Evolutionary conservation across 2,113 vertebrate genomes (phyloP).

Genomic region (Proteles cristata): DNA sequence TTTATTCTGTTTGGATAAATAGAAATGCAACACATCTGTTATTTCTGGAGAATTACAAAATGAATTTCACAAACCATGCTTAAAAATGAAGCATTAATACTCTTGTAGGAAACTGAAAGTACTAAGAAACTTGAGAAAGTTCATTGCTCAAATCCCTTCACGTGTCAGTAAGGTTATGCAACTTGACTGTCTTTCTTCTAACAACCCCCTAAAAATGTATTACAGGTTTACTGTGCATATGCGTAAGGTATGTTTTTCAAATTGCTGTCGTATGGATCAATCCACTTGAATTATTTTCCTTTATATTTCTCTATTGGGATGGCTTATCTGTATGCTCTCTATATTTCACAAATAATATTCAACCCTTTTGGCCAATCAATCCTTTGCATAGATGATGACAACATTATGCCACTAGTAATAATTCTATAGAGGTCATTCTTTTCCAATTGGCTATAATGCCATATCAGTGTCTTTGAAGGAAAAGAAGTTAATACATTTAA

Average conservation of each 20-base stretch:
- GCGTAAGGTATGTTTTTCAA: slow-evolving; percentile 37
- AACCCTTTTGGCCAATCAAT: background rate
- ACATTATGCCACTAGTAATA: background rate
- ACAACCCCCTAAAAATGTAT: slow-evolving; percentile 34
- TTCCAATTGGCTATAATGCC: slow-evolving; percentile 25
- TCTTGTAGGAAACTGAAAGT: slow-evolving; percentile 35
- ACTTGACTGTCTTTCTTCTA: slow-evolving; percentile 47
- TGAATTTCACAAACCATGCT: slow-evolving; percentile 43
- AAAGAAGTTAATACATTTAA: slow-evolving; percentile 42
- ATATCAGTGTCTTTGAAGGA: background rate
- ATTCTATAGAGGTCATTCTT: slow-evolving; percentile 23
- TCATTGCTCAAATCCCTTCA: slow-evolving; percentile 27
- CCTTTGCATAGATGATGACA: background rate
- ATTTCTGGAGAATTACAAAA: slow-evolving; percentile 54
- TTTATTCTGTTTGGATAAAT: slow-evolving; percentile 38
- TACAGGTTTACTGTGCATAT: slow-evolving; percentile 34
- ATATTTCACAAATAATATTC: slow-evolving; percentile 29
- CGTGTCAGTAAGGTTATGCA: background rate
- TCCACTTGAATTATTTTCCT: background rate
- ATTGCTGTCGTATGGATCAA: background rate
- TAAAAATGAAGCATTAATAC: slow-evolving; percentile 61
- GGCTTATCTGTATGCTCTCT: background rate
- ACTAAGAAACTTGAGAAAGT: slow-evolving; percentile 26
- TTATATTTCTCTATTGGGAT: background rate
- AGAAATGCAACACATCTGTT: background rate